These are phyloP conservation scores for Notechis scutatus DNA, from an alignment of 2,113 vertebrate species.

Conservation along the genomic window DNA sequence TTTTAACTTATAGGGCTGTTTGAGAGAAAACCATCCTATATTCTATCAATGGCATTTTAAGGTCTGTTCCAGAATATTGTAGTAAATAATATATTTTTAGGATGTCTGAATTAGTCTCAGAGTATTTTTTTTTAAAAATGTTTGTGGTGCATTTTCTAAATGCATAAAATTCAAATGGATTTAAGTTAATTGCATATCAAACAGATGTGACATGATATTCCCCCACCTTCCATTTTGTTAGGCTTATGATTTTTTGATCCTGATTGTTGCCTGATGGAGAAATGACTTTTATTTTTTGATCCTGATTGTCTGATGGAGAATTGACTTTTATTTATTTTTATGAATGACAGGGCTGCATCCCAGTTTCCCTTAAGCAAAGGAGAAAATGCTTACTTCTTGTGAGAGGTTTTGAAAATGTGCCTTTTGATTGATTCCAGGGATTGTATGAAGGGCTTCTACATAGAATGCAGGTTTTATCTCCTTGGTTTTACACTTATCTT, in stretches of 20 bases:
- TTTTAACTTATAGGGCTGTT: slow-evolving; percentile 43
- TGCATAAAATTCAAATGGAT: neutral
- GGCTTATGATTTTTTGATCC: neutral
- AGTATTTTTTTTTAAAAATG: too few relatives aligned
- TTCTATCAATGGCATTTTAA: slow-evolving; percentile 17
- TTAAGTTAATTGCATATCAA: neutral
- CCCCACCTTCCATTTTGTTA: neutral
- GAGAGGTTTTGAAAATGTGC: neutral
- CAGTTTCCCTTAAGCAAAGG: neutral
- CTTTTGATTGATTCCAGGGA: neutral
- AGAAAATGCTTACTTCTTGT: neutral
- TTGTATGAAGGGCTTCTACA: neutral
- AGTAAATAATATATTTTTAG: neutral
- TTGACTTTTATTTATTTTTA: neutral
- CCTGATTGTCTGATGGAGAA: neutral
- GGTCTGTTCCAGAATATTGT: neutral
- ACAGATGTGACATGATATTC: neutral
- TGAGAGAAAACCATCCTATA: neutral
- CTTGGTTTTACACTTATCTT: neutral
- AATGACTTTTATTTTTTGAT: neutral
- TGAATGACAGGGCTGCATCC: neutral
- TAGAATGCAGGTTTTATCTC: neutral
- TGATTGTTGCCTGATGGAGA: neutral
- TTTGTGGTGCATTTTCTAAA: neutral
- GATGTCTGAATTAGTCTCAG: neutral